A percentile compares a stretch with the other conserved stretches of the same genome.
Evolutionary conservation across 2,888 invertebrate species (phyloP).

Genomic region (Scaptomyza polygonia): DNA sequence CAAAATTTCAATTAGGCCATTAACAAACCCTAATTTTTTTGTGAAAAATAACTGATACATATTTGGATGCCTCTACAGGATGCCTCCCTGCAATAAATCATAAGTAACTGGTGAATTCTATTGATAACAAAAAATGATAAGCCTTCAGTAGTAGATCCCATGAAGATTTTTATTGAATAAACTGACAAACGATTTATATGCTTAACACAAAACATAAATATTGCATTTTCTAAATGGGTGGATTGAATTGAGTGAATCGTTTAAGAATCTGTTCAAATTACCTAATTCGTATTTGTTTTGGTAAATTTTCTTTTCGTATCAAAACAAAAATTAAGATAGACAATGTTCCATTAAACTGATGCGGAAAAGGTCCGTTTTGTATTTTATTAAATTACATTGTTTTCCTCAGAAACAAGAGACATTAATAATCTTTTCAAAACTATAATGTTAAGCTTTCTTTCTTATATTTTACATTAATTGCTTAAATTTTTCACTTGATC

Average conservation of each 20-base stretch:
- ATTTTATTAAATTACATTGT: too few relatives aligned
- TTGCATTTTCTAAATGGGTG: slow-evolving; percentile 2
- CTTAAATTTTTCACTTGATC: slow-evolving; percentile 6
- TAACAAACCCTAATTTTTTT: slow-evolving; percentile 6
- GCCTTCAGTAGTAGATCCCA: slow-evolving; percentile 27
- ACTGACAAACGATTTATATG: slow-evolving; percentile 46
- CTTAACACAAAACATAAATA: slow-evolving; percentile 16
- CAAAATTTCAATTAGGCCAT: slow-evolving; percentile 10
- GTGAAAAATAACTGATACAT: slow-evolving; percentile 23
- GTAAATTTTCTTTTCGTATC: too few relatives aligned
- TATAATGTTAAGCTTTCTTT: too few relatives aligned
- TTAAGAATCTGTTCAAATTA: too few relatives aligned
- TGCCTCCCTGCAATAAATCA: slow-evolving; percentile 15
- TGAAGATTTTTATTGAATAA: slow-evolving; percentile 48
- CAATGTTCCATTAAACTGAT: neutral
- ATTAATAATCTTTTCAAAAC: too few relatives aligned
- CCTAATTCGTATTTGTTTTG: too few relatives aligned
- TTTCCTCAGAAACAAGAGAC: too few relatives aligned
- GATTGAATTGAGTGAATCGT: neutral
- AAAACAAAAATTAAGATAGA: too few relatives aligned
- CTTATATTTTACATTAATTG: too few relatives aligned
- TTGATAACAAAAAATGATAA: slow-evolving; percentile 23
- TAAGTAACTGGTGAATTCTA: slow-evolving; percentile 24
- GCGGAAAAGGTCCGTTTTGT: neutral
- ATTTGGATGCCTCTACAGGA: slow-evolving; percentile 15